Evolutionary conservation across 37 sponge, comb jelly and placozoan genomes (phyloP).

Genomic region (Beroe forskalii): DNA sequence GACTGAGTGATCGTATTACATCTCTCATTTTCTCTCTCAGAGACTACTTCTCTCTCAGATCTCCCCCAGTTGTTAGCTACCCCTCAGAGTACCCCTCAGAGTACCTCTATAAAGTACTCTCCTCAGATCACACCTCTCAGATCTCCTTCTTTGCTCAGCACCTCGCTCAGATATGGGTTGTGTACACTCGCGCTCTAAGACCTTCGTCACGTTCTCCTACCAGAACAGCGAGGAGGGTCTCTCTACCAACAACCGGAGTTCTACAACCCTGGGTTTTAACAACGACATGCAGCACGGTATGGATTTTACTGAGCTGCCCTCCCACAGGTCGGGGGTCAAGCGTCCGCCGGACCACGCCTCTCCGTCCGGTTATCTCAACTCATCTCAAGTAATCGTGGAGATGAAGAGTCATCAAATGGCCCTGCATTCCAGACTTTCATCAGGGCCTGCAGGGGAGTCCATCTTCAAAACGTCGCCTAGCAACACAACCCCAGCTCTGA

Average conservation of each 20-base stretch:
- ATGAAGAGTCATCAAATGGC: background rate
- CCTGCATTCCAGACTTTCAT: background rate
- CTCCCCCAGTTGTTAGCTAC: no score
- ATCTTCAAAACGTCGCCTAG: no score
- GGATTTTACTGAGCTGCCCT: background rate
- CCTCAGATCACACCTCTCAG: no score
- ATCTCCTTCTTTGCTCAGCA: no score
- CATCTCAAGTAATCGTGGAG: background rate
- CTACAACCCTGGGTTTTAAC: background rate
- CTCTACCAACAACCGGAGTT: constrained; percentile 36
- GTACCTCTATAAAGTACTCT: no score
- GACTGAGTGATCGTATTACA: no score
- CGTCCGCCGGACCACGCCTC: background rate
- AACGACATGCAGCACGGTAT: background rate
- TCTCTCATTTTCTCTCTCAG: no score
- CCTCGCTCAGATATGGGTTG: no score
- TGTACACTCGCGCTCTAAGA: constrained; percentile 7
- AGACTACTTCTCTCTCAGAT: no score
- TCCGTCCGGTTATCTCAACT: background rate
- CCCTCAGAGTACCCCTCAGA: no score
- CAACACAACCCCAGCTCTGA: no score
- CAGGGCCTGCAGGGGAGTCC: background rate
- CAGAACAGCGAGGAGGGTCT: constrained; percentile 65
- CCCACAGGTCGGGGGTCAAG: background rate
- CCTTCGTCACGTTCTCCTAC: constrained; percentile 32